Conservation (phyloP, 2,113 vertebrate genomes). For the Ariopsis seemanni region DNA sequence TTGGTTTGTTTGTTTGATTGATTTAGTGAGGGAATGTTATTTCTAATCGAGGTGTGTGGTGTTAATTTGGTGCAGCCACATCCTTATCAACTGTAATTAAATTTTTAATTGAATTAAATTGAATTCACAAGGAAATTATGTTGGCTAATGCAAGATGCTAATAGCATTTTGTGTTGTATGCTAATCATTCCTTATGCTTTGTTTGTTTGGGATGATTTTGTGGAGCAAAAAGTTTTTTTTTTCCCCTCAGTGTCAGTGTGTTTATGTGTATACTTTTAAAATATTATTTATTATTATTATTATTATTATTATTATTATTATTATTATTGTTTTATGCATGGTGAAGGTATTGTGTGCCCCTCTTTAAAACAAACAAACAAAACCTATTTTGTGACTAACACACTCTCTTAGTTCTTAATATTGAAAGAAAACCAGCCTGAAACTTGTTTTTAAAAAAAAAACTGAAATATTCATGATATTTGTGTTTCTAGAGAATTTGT, state of each 20-base stretch:
- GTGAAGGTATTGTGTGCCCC: neutral
- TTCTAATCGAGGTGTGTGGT: neutral
- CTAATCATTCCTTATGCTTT: neutral
- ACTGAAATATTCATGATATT: neutral
- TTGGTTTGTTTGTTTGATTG: neutral
- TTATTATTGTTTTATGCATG: neutral
- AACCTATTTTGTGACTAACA: neutral
- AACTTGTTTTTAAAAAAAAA: neutral
- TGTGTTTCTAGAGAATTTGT: neutral
- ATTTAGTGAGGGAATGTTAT: neutral
- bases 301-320: neutral
- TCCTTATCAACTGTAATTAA: neutral
- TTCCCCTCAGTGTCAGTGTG: neutral
- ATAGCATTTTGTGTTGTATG: neutral
- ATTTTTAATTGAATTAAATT: neutral
- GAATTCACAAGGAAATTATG: neutral
- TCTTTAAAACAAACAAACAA: neutral
- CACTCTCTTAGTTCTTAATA: neutral
- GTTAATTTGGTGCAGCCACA: neutral
- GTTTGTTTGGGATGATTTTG: neutral
- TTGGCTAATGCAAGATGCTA: neutral
- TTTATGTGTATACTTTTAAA: neutral
- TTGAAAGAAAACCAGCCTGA: neutral
- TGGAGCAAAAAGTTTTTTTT: neutral
- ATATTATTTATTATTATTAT: neutral